Base-by-base conservation (phyloP, 2,113 vertebrate genomes). In the Sitta europaea region DNA sequence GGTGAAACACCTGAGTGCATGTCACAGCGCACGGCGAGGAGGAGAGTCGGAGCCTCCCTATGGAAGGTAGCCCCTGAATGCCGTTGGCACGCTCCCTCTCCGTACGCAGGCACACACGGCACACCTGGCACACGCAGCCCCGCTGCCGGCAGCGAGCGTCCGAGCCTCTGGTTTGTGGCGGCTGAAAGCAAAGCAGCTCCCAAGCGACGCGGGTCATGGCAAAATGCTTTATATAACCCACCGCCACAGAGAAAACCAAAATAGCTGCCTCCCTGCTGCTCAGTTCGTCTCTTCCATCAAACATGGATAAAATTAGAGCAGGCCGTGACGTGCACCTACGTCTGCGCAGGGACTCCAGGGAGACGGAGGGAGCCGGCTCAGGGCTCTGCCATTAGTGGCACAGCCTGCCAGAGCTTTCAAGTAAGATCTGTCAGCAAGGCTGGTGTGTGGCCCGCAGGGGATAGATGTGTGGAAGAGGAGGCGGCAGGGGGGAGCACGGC, bases 301-400 rank as follows among this genome's bases (percentile, higher is more conserved):
- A 98, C 98, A 91, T 66, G 96, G 98, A 98, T 99, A 99, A 99
- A 99, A 99, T 99, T 99, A 99, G 99, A 99, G 98, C 98, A 97
- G 97, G 98, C 97, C 87, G 97, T 99, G 99, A 99, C 99, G 99
- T 97, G 98, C 97, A 98, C 98, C 98, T 99, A 98, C 99, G 99
- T 99, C 98, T 98, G 96, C 98, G 91, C 97, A 98, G 98, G 99
- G 98, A 98, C 98, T 98, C 98, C 98, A 98, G 98, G 97, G 98
- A 98, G 97, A 97, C 92, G 14, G 96, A 62, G 78, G 94, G 97
- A 97, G 94, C 88, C 86, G 88, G 89, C 98, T 96, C 94, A 9
- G 83, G 94, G 90, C 90, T 97, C 96, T 97, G 97, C 98, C 97
- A 97, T 95, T 74, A 93, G 96, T 85, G 23, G 92, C 28, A 55